Percentiles rank a stretch among this genome's conserved stretches.
Conservation (phyloP, 2,113 vertebrate genomes). For the Cnemophilus loriae region DNA sequence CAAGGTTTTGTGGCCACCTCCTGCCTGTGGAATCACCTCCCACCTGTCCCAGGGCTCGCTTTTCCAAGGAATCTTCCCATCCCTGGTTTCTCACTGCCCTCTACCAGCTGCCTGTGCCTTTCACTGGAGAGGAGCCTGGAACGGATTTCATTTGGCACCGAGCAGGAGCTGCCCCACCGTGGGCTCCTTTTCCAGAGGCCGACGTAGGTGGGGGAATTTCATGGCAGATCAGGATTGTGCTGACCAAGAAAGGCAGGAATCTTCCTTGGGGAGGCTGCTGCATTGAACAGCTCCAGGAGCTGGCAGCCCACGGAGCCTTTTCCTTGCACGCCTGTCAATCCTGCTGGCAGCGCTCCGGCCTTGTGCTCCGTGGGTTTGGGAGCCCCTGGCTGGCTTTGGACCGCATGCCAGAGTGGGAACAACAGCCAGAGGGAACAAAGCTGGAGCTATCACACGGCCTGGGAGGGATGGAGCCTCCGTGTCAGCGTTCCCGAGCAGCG, state of each 20-base stretch:
- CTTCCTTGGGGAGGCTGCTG: background rate
- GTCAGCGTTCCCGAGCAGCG: background rate
- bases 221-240: background rate
- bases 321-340: background rate
- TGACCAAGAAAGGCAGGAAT: background rate
- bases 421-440: background rate
- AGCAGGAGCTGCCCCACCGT: background rate
- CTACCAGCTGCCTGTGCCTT: background rate
- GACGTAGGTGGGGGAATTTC: background rate
- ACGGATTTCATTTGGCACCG: background rate
- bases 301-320: conserved; percentile 1
- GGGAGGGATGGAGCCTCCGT: conserved; percentile 1
- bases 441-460: background rate
- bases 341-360: background rate
- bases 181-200: background rate
- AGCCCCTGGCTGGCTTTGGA: conserved; percentile 3
- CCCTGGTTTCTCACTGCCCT: background rate
- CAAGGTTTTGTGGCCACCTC: background rate
- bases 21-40: background rate
- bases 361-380: background rate
- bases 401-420: background rate
- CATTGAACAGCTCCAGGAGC: background rate
- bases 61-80: background rate
- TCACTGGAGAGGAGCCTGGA: background rate
- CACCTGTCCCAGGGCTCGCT: background rate